Conservation (phyloP, 2,888 invertebrate genomes). For the Acleris cristana region DNA sequence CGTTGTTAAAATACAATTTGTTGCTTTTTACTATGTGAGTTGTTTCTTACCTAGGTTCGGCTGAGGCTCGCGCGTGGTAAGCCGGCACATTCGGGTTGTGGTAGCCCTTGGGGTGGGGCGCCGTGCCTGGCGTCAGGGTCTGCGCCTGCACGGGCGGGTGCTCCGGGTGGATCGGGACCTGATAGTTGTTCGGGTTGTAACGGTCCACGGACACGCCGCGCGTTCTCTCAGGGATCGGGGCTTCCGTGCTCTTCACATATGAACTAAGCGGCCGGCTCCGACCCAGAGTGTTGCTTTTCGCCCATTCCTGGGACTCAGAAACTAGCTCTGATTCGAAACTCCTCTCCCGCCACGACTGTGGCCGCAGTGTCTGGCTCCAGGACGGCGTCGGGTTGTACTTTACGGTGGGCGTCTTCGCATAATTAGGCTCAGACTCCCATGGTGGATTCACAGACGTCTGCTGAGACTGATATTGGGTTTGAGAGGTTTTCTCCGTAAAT, state of each 20-base stretch:
- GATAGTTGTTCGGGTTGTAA: constrained; percentile 75
- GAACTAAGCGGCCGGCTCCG: constrained; percentile 73
- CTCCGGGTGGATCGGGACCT: constrained; percentile 66
- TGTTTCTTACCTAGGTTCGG: constrained; percentile 71
- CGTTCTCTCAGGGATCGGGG: constrained; percentile 61
- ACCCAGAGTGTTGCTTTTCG: constrained; percentile 72
- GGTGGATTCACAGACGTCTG: constrained; percentile 67
- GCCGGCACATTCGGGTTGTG: constrained; percentile 79
- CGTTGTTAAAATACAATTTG: too few species aligned
- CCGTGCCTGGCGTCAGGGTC: constrained; percentile 69
- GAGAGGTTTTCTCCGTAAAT: constrained; percentile 73
- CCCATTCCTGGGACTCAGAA: constrained; percentile 67
- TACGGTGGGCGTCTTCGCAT: constrained; percentile 55
- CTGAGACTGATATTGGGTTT: constrained; percentile 60
- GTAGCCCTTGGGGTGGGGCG: constrained; percentile 62
- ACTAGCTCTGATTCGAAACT: constrained; percentile 75
- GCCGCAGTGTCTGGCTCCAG: constrained; percentile 78
- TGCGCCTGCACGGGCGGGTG: constrained; percentile 78
- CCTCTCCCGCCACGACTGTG: constrained; percentile 74
- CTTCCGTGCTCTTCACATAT: constrained; percentile 56
- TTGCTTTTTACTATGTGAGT: too few species aligned
- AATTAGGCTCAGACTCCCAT: constrained; percentile 71
- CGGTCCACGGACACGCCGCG: constrained; percentile 78
- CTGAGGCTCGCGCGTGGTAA: constrained; percentile 76
- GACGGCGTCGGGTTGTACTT: constrained; percentile 69